Conservation (phyloP, 2,797 vertebrate species). For the Peromyscus eremicus region DNA sequence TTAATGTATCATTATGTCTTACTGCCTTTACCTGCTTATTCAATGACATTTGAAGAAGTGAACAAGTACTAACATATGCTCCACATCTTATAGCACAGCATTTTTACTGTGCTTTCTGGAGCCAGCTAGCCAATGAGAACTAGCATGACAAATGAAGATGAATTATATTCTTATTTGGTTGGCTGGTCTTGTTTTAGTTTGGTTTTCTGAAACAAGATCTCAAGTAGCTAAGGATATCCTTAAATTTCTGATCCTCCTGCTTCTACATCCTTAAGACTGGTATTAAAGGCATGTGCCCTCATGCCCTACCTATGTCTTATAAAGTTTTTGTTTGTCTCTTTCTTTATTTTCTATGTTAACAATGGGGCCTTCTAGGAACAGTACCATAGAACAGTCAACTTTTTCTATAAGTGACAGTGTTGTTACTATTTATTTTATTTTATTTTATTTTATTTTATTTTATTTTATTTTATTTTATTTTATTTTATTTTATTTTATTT, state of each 20-base stretch:
- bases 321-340: too few species aligned
- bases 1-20: neutral
- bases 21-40: neutral
- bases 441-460: too few species aligned
- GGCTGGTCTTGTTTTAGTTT: neutral
- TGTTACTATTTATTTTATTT: neutral
- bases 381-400: neutral
- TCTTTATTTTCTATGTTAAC: neutral
- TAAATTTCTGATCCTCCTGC: neutral
- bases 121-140: neutral
- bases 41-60: neutral
- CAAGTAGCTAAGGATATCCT: neutral
- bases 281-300: neutral
- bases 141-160: neutral
- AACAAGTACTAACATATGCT: neutral
- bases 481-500: too few species aligned
- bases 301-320: neutral
- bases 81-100: neutral
- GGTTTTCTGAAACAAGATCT: neutral
- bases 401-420: neutral
- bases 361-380: too few species aligned
- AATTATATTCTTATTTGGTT: neutral
- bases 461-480: too few species aligned
- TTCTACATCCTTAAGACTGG: neutral
- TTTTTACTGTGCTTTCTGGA: neutral